Conservation (phyloP, 2,113 vertebrate genomes). For the Ameiurus melas region DNA sequence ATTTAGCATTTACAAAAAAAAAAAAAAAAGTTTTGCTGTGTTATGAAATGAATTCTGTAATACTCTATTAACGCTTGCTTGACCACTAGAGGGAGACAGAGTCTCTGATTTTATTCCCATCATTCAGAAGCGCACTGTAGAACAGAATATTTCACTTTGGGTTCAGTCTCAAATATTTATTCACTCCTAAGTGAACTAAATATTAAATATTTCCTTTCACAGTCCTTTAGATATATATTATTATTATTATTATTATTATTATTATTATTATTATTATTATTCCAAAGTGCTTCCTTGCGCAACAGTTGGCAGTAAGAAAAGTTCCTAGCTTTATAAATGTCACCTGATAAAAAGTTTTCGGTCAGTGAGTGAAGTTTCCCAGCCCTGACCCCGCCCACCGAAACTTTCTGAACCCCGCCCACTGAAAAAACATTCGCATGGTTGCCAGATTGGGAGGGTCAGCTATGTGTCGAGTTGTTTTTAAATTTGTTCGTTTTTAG, state of each 20-base stretch:
- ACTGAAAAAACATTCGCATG: conserved; percentile 66
- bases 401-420: conserved; percentile 82
- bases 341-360: conserved; percentile 75
- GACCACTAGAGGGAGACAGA: conserved; percentile 3
- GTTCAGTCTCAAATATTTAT: not conserved
- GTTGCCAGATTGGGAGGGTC: not conserved
- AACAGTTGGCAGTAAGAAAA: conserved; percentile 30
- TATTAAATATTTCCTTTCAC: not conserved
- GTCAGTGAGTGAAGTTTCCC: conserved; percentile 76
- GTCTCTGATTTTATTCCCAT: not conserved
- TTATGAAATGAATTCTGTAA: not conserved
- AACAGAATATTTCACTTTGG: not conserved
- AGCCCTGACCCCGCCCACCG: conserved; percentile 73
- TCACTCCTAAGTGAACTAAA: not conserved
- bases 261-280: not conserved
- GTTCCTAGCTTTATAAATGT: conserved; percentile 66
- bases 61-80: not conserved
- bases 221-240: not conserved
- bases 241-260: not conserved
- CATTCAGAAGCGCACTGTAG: not conserved
- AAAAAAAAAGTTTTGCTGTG: not conserved
- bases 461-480: not conserved
- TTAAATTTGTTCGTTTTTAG: not conserved
- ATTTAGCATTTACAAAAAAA: too few relatives aligned
- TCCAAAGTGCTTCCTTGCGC: not conserved